These are phyloP conservation scores for Euplagia quadripunctaria DNA, from an alignment of 2,888 invertebrate species.

Conservation along the genomic window DNA sequence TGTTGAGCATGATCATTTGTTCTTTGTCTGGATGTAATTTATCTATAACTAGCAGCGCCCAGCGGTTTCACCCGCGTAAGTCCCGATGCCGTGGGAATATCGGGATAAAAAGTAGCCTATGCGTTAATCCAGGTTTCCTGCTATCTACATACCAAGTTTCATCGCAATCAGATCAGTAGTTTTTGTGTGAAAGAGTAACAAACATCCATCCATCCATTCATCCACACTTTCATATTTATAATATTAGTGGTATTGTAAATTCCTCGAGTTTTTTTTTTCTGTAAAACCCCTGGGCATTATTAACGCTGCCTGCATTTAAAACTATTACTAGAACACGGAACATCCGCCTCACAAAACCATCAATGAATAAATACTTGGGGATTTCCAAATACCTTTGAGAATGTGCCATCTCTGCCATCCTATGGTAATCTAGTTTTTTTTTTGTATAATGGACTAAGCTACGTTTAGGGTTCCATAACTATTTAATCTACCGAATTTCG, in stretches of 20 bases:
- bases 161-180: too few relatives aligned
- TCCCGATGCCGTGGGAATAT: too few relatives aligned
- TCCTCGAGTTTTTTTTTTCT: not conserved
- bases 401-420: not conserved
- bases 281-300: not conserved
- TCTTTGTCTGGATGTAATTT: too few relatives aligned
- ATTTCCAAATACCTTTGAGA: not conserved
- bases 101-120: too few relatives aligned
- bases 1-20: too few relatives aligned
- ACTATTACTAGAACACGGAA: not conserved
- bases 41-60: too few relatives aligned
- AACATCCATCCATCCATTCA: too few relatives aligned
- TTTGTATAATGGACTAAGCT: not conserved
- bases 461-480: not conserved
- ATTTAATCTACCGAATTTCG: not conserved
- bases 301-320: not conserved
- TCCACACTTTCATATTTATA: too few relatives aligned
- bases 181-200: too few relatives aligned
- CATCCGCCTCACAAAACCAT: not conserved
- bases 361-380: slow-evolving; percentile 2
- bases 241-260: not conserved
- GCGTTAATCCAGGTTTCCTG: too few relatives aligned
- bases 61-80: too few relatives aligned
- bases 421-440: not conserved
- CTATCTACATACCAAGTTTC: too few relatives aligned